These are phyloP conservation scores for Dicrostonyx torquatus DNA, from an alignment of 2,797 vertebrate species.

Conservation along the genomic window DNA sequence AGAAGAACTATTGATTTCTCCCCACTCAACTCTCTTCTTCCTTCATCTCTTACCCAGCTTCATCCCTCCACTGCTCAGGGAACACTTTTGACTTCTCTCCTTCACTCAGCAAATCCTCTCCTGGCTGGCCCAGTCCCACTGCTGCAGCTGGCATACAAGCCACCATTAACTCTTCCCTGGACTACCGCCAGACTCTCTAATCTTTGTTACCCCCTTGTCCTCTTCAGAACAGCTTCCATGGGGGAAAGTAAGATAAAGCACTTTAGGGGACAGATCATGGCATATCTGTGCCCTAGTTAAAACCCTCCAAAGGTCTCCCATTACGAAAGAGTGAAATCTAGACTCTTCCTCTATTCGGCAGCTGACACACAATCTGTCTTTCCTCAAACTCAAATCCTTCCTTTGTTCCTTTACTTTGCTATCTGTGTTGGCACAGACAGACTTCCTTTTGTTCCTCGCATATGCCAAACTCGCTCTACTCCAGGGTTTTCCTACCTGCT, in stretches of 20 bases:
- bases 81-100: slow-evolving; percentile 11
- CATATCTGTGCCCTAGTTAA: neutral
- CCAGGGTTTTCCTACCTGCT: neutral
- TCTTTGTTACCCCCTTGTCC: neutral
- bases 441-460: neutral
- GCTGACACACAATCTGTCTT: neutral
- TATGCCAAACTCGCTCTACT: neutral
- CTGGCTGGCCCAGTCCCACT: neutral
- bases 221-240: neutral
- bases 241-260: neutral
- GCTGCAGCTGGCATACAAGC: neutral
- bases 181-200: neutral
- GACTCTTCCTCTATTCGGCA: neutral
- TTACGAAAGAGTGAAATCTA: neutral
- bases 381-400: neutral
- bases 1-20: slow-evolving; percentile 51
- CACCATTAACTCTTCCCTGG: neutral
- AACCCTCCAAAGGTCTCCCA: neutral
- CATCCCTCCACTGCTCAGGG: neutral
- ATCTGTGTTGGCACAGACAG: neutral
- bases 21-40: neutral
- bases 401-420: neutral
- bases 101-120: neutral
- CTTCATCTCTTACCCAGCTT: neutral
- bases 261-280: neutral